A percentile compares a stretch with the other conserved stretches of the same genome.
Conservation (phyloP, 2,888 invertebrate genomes). For the Sicus ferrugineus region DNA sequence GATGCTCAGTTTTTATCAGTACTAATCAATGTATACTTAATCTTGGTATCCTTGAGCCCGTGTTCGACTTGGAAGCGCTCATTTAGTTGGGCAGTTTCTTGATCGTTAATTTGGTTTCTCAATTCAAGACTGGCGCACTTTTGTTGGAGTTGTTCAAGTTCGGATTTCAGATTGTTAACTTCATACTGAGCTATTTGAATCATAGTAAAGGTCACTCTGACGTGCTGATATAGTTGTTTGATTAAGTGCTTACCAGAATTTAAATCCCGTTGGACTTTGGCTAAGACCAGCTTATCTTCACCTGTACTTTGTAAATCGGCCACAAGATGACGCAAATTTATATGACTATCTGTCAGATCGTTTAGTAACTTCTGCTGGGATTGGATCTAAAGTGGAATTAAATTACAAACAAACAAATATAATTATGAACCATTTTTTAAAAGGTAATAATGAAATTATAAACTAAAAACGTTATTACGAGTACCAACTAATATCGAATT, state of each 20-base stretch:
- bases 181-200: conserved; percentile 53
- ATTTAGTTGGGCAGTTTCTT: conserved; percentile 42
- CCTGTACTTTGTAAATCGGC: conserved; percentile 62
- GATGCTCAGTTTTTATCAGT: not conserved
- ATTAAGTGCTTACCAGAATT: conserved; percentile 50
- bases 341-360: conserved; percentile 63
- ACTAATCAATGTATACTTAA: conserved; percentile 53
- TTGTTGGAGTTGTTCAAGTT: conserved; percentile 49
- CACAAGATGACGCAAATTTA: conserved; percentile 60
- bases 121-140: conserved; percentile 43
- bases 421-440: not conserved
- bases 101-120: conserved; percentile 46
- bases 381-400: conserved; percentile 45
- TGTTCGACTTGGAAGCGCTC: conserved; percentile 53
- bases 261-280: conserved; percentile 60
- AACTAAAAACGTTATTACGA: too few species aligned
- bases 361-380: conserved; percentile 60
- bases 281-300: conserved; percentile 59
- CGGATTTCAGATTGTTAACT: conserved; percentile 48
- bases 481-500: too few species aligned
- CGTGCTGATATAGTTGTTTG: not conserved
- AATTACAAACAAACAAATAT: not conserved
- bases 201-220: not conserved
- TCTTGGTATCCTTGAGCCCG: conserved; percentile 53
- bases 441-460: too few species aligned